Base-by-base conservation (phyloP, 1,140 invertebrate species). In the Bombus breviceps region DNA sequence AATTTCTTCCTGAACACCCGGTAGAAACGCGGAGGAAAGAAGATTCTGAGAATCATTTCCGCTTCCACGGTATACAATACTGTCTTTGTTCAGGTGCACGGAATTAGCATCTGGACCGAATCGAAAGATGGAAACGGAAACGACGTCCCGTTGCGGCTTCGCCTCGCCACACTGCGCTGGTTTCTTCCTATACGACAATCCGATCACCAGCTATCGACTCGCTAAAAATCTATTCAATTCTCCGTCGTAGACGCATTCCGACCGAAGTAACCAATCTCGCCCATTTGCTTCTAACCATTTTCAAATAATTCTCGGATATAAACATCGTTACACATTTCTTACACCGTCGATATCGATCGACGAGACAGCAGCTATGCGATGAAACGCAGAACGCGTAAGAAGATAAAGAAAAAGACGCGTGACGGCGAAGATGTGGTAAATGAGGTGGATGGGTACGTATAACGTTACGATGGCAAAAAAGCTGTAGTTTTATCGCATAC, bases 51-150 rank as follows among this genome's bases (percentile, higher is more conserved):
- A 43, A 85, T 72, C 57, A 47, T 85, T 53, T 80, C 80, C 77
- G 62, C n/a, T 53, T 53, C n/a, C 77, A 28, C 39, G 68, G 12
- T 25, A n/a, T 5, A 64, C 76, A 53, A 53, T 53, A 64, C 43
- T 39, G 32, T 32, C 53, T 71, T 79, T 43, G 69, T 79, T 84
- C 76, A n/a, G n/a, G 43, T 37, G 53, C 47, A n/a, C 47, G 68
- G 53, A 79, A 84, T 84, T 84, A 84, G 68, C 75, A 79, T 71
- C 76, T 79, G 47, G 43, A 32, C 47, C 32, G 22, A 34, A 68
- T 34, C 12, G 47, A 32, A 69, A 9, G 28, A 32, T 69, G 18
- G 39, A n/a, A 81, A 12, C 74, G 47, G 75, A 83, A 78, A 43
- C 41, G 43, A 53, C 25, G 39, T 47, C 47, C 69, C 53, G 10